Conservation (phyloP, 2,113 vertebrate species). For the Varanus komodoensis region DNA sequence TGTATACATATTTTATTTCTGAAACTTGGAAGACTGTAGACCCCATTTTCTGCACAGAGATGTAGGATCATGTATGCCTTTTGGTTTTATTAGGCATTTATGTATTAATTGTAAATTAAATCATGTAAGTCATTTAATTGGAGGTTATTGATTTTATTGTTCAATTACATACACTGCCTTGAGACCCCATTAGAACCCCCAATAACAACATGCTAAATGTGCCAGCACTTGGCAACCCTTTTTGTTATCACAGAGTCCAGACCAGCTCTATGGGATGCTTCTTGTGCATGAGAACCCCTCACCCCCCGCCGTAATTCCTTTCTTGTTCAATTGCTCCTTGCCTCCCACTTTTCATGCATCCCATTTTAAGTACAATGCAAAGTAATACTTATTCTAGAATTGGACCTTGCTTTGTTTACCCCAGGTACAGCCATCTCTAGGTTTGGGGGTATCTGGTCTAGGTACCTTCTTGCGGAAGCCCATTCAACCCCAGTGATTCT, state of each 20-base stretch:
- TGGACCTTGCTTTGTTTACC: not conserved
- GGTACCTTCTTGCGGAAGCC: too few species aligned
- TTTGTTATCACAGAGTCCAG: not conserved
- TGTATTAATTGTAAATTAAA: too few species aligned
- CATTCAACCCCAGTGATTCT: too few species aligned
- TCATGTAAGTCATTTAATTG: too few species aligned
- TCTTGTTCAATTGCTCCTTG: not conserved
- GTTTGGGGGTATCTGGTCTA: too few species aligned
- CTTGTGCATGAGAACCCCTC: too few species aligned
- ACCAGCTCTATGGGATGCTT: too few species aligned
- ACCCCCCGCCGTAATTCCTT: too few species aligned
- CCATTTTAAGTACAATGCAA: not conserved
- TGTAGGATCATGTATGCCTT: not conserved
- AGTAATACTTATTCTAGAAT: not conserved
- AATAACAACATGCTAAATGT: not conserved
- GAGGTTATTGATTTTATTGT: too few species aligned
- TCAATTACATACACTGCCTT: too few species aligned
- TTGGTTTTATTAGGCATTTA: too few species aligned
- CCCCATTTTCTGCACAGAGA: not conserved
- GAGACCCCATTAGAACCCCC: not conserved
- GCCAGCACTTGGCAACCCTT: not conserved
- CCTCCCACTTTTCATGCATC: not conserved
- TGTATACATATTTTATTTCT: not conserved
- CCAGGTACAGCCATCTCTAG: not conserved
- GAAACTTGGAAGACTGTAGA: not conserved